phyloP scores from a whole-genome alignment of 2,888 invertebrate genomes.

The Tenodera sinensis region DNA sequence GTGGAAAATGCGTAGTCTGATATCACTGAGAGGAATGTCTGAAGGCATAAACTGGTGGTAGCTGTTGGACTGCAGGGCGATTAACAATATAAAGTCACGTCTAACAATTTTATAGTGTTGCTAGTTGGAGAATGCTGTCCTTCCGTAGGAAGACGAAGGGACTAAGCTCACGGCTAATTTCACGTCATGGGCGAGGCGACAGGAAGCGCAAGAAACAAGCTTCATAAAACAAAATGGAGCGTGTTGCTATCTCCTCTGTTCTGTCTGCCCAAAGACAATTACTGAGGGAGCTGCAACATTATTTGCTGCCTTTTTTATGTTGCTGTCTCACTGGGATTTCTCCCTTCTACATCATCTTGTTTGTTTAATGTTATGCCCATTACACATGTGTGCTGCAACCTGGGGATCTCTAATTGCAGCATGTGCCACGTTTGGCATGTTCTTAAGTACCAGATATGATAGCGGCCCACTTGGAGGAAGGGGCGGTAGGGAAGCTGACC shows the following conservation, averaged over 20 bases:
- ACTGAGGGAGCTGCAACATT: not conserved
- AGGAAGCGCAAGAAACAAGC: not conserved
- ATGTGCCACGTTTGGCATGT: too few relatives aligned
- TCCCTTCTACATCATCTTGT: not conserved
- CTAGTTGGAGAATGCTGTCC: not conserved
- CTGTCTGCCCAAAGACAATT: not conserved
- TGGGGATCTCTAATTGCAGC: not conserved
- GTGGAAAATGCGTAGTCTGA: too few relatives aligned
- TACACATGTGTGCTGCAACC: not conserved
- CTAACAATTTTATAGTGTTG: not conserved
- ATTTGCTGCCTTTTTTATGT: not conserved
- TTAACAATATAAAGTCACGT: not conserved
- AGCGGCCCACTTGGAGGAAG: too few relatives aligned
- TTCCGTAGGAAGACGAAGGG: not conserved
- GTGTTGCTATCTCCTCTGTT: not conserved
- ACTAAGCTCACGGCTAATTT: not conserved
- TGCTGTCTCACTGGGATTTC: not conserved
- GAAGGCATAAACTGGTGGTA: too few relatives aligned
- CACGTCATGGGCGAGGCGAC: not conserved
- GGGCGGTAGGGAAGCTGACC: too few relatives aligned
- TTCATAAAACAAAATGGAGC: conserved; percentile 14
- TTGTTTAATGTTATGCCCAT: not conserved
- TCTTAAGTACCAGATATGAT: too few relatives aligned
- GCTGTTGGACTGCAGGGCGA: not conserved
- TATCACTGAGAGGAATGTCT: too few relatives aligned